Conservation (phyloP, 2,888 invertebrate species). For the Drosophila anceps region DNA sequence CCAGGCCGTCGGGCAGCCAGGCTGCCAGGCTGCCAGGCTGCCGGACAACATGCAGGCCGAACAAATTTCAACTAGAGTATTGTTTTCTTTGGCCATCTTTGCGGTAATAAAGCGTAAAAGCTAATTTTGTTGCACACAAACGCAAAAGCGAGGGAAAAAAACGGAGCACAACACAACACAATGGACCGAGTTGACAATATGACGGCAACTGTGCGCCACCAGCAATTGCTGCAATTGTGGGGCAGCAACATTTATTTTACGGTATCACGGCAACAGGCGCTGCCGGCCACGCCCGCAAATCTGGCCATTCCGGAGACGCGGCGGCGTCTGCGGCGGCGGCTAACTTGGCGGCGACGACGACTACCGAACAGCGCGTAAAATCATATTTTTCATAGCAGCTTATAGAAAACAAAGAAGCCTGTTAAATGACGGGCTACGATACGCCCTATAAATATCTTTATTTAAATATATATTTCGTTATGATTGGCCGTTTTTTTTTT, state of each 20-base stretch:
- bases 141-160: neutral
- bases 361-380: conserved; percentile 63
- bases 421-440: neutral
- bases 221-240: conserved; percentile 30
- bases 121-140: conserved; percentile 65
- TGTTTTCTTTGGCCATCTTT: conserved; percentile 70
- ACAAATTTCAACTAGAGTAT: conserved; percentile 55
- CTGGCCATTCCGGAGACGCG: conserved; percentile 5
- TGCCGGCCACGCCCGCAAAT: conserved; percentile 10
- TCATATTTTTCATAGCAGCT: conserved; percentile 74
- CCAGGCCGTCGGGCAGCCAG: neutral
- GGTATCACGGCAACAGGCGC: conserved; percentile 59
- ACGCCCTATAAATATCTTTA: conserved; percentile 9
- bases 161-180: conserved; percentile 21
- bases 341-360: neutral
- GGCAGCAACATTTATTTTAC: conserved; percentile 30
- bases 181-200: conserved; percentile 53
- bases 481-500: neutral
- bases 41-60: conserved; percentile 14
- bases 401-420: conserved; percentile 39
- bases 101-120: conserved; percentile 77
- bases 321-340: neutral
- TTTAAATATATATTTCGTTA: neutral
- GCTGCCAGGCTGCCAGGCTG: neutral
- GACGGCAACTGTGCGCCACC: conserved; percentile 35